Conservation (phyloP, 2,797 vertebrate genomes). For the Corythornis leucogaster region DNA sequence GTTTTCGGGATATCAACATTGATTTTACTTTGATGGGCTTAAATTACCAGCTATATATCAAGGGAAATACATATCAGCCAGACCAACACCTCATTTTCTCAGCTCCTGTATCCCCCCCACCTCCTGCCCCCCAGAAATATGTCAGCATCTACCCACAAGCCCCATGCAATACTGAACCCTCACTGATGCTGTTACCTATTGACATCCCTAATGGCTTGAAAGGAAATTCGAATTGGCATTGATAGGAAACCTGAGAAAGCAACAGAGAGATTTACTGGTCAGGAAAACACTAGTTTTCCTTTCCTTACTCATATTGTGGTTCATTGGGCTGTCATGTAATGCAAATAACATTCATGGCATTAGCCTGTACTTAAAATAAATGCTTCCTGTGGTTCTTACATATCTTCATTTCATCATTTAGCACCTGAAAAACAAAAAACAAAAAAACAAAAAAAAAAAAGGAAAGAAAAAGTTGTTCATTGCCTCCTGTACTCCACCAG, state of each 20-base stretch:
- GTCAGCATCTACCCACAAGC: background rate
- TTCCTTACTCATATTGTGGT: slow-evolving; percentile 50
- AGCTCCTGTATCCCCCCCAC: background rate
- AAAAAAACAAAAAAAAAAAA: background rate
- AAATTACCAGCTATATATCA: slow-evolving; percentile 30
- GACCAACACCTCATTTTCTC: background rate
- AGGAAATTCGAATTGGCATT: slow-evolving; percentile 16
- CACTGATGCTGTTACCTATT: slow-evolving; percentile 9
- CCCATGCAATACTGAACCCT: background rate
- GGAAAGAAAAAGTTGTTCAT: background rate
- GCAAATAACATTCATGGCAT: slow-evolving; percentile 57
- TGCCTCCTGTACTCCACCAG: slow-evolving; percentile 3
- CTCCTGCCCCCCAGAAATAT: background rate
- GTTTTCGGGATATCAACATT: slow-evolving; percentile 29
- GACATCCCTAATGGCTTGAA: slow-evolving; percentile 13
- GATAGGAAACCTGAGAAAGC: slow-evolving; percentile 52
- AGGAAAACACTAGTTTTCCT: slow-evolving; percentile 31
- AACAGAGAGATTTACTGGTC: slow-evolving; percentile 21
- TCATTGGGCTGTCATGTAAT: slow-evolving; percentile 51
- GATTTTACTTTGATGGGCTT: slow-evolving; percentile 34
- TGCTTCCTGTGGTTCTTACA: slow-evolving; percentile 59
- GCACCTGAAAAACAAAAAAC: background rate
- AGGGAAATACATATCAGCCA: slow-evolving; percentile 28
- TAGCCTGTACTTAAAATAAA: slow-evolving; percentile 61
- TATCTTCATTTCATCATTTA: slow-evolving; percentile 52